Conservation (phyloP, 1,140 invertebrate species). For the Euura saliciscinereae region DNA sequence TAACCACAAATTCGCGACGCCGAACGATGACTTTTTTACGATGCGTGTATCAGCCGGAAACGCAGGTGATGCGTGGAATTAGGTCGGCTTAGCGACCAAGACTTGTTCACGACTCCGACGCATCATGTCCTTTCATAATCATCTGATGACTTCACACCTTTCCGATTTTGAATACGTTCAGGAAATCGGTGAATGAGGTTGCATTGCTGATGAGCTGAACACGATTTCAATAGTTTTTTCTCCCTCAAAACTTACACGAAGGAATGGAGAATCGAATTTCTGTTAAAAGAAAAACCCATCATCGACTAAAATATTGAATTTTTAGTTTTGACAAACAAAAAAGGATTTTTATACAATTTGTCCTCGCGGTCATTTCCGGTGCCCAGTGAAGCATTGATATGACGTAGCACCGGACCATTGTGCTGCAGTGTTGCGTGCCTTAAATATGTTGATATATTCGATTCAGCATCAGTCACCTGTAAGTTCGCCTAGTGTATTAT, state of each 20-base stretch:
- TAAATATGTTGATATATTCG: neutral
- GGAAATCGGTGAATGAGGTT: too few species aligned
- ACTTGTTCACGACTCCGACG: neutral
- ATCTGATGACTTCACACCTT: neutral
- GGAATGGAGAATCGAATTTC: too few species aligned
- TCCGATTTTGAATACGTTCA: neutral
- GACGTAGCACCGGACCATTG: neutral
- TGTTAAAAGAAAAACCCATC: too few species aligned
- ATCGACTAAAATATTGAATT: too few species aligned
- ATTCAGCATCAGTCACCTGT: neutral
- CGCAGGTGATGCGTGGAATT: conserved; percentile 55
- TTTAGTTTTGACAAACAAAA: too few species aligned
- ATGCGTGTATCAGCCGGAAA: conserved; percentile 50
- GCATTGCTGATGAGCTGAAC: too few species aligned
- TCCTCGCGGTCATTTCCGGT: neutral
- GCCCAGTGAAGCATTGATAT: conserved; percentile 8
- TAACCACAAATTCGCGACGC: conserved; percentile 24
- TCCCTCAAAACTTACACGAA: too few species aligned
- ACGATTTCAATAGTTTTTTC: too few species aligned
- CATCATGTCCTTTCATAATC: conserved; percentile 7
- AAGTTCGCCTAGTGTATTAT: neutral
- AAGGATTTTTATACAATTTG: neutral
- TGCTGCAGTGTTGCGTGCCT: neutral
- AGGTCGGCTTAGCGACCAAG: conserved; percentile 38
- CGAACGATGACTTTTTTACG: conserved; percentile 25